Conservation (phyloP, 2,888 invertebrate genomes). For the Leucoma salicis region DNA sequence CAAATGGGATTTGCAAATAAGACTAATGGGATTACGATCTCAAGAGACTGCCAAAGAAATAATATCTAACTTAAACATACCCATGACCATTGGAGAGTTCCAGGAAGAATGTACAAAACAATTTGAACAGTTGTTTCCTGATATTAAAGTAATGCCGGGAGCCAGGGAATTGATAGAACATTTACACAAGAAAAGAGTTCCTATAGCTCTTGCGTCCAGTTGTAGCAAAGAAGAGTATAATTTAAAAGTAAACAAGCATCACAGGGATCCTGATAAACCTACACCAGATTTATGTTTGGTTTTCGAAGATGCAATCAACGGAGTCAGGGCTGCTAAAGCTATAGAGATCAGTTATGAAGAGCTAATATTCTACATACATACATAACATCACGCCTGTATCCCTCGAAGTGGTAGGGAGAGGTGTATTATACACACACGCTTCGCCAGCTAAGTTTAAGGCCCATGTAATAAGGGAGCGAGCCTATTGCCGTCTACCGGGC, state of each 20-base stretch:
- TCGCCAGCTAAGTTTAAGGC: too few relatives aligned
- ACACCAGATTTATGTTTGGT: slow-evolving; percentile 88
- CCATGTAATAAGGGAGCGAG: too few relatives aligned
- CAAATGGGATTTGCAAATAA: slow-evolving; percentile 86
- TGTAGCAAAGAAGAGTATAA: slow-evolving; percentile 87
- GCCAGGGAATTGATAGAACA: slow-evolving; percentile 89
- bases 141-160: slow-evolving; percentile 87
- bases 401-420: too few relatives aligned
- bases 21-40: slow-evolving; percentile 72
- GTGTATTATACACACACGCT: too few relatives aligned
- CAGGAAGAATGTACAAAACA: slow-evolving; percentile 76
- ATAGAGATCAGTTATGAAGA: too few relatives aligned
- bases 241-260: slow-evolving; percentile 84
- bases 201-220: slow-evolving; percentile 94
- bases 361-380: too few relatives aligned
- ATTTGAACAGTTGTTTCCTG: slow-evolving; percentile 81
- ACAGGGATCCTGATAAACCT: slow-evolving; percentile 85
- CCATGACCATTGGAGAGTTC: slow-evolving; percentile 85
- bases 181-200: slow-evolving; percentile 86
- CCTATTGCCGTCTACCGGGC: too few relatives aligned
- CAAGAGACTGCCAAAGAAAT: slow-evolving; percentile 84
- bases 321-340: slow-evolving; percentile 87
- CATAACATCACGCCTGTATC: too few relatives aligned
- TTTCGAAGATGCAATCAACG: slow-evolving; percentile 96
- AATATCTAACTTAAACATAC: slow-evolving; percentile 82